Evolutionary conservation across 2,797 vertebrate genomes (phyloP).

Genomic region (Liasis olivaceus): DNA sequence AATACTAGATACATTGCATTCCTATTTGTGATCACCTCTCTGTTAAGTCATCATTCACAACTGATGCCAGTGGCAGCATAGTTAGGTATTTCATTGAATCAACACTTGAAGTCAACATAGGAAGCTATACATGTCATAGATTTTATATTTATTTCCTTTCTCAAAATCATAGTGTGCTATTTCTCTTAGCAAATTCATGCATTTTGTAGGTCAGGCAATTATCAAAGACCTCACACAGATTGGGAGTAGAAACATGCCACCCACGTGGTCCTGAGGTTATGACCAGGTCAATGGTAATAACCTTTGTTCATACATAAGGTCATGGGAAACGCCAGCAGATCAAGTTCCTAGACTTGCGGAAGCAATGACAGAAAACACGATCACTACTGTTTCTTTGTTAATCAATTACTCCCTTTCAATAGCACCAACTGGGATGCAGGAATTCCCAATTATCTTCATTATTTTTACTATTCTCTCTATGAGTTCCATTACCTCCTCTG

Average conservation of each 20-base stretch:
- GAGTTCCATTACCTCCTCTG: not conserved
- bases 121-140: too few relatives aligned
- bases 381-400: slow-evolving; percentile 16
- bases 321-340: not conserved
- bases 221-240: slow-evolving; percentile 9
- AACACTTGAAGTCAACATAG: not conserved
- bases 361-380: not conserved
- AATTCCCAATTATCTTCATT: not conserved
- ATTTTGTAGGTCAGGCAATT: not conserved
- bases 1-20: not conserved
- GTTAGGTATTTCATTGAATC: not conserved
- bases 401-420: not conserved
- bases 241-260: not conserved
- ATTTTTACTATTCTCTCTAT: not conserved
- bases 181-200: slow-evolving; percentile 1
- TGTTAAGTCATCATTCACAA: not conserved
- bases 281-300: not conserved
- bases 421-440: not conserved
- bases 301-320: not conserved
- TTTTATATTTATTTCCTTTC: not conserved
- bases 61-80: not conserved
- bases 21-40: not conserved
- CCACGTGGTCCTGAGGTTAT: slow-evolving; percentile 9
- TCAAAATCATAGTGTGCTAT: not conserved
- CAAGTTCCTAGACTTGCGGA: not conserved